A percentile compares a stretch with the other conserved stretches of the same genome.
Conservation (phyloP, 2,113 vertebrate genomes). For the Promerops cafer region DNA sequence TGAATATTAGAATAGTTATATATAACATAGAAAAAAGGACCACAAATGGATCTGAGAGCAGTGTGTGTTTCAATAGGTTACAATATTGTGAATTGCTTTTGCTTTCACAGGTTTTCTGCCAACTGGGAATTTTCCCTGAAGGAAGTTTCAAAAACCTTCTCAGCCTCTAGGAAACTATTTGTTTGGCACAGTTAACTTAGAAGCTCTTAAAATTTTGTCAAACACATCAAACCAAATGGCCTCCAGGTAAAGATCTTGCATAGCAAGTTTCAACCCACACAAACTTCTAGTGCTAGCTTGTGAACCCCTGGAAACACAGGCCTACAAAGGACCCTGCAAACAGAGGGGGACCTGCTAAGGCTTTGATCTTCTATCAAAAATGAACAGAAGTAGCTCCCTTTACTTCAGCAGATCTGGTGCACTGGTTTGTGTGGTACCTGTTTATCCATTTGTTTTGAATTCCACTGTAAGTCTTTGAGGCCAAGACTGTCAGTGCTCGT, state of each 20-base stretch:
- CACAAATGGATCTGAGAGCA: not conserved
- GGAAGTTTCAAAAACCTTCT: constrained; percentile 23
- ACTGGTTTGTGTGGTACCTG: not conserved
- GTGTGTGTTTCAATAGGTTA: not conserved
- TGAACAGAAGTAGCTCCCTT: not conserved
- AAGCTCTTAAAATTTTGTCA: constrained; percentile 48
- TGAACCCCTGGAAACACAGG: constrained; percentile 7
- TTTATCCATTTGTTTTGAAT: not conserved
- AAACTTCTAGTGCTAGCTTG: constrained; percentile 39
- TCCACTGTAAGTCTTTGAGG: not conserved
- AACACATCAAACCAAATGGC: constrained; percentile 55
- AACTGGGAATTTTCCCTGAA: constrained; percentile 44
- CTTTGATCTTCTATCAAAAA: not conserved
- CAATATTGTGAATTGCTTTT: not conserved
- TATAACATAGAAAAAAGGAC: not conserved
- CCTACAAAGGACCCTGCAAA: not conserved
- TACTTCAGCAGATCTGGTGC: not conserved
- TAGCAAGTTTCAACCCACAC: constrained; percentile 56
- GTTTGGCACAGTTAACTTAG: constrained; percentile 9
- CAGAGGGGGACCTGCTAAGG: not conserved
- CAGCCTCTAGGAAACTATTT: constrained; percentile 36
- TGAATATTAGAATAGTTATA: not conserved
- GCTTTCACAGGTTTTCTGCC: constrained; percentile 22
- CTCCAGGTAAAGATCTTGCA: constrained; percentile 11
- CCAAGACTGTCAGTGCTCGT: not conserved